phyloP scores from a whole-genome alignment of 2,797 vertebrate genomes.

The Amniataba percoides region DNA sequence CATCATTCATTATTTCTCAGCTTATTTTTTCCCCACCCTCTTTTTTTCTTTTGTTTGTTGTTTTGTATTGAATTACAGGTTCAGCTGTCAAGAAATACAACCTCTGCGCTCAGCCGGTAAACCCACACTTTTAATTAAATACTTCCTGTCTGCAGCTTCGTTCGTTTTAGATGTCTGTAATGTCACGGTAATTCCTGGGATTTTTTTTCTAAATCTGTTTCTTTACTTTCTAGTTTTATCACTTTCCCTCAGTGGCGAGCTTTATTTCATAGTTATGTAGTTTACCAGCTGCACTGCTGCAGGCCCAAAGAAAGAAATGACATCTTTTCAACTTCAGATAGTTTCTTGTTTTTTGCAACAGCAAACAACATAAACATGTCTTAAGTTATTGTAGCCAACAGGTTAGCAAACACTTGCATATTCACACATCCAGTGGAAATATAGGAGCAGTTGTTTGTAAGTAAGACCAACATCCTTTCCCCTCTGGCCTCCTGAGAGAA shows the following conservation, averaged over 20 bases:
- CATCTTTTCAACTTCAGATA: background rate
- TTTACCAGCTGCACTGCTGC: background rate
- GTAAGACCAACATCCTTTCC: no score
- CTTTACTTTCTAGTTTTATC: background rate
- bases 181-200: background rate
- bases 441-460: background rate
- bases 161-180: background rate
- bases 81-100: background rate
- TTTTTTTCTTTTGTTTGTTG: background rate
- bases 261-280: background rate
- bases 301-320: background rate
- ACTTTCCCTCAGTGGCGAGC: background rate
- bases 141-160: background rate
- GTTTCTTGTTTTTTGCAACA: background rate
- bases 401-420: background rate
- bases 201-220: background rate
- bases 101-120: background rate
- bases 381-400: background rate
- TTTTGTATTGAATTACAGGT: conserved; percentile 3
- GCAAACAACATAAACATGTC: background rate
- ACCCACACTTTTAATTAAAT: background rate
- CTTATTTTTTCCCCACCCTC: background rate
- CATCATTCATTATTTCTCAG: conserved; percentile 23
- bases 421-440: background rate
- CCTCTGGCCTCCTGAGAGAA: no score